These are phyloP conservation scores for Hestina assimilis DNA, from an alignment of 1,140 invertebrate genomes.

Conservation along the genomic window DNA sequence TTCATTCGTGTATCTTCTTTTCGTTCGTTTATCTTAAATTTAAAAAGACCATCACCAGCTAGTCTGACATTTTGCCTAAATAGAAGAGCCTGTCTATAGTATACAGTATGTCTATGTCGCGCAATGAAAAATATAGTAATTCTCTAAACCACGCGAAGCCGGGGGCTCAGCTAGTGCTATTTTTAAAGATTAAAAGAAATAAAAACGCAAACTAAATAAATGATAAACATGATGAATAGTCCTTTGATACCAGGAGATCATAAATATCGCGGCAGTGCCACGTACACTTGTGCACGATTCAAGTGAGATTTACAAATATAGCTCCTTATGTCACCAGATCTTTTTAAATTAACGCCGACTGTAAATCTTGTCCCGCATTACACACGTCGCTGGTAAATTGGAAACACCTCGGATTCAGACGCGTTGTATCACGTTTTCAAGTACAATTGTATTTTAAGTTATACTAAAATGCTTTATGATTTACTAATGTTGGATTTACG, in stretches of 20 bases:
- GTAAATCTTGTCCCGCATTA: conserved; percentile 59
- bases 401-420: conserved; percentile 53
- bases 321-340: conserved; percentile 57
- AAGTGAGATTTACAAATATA: conserved; percentile 55
- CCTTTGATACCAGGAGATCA: conserved; percentile 10
- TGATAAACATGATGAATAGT: conserved; percentile 9
- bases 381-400: conserved; percentile 56
- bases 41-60: no score
- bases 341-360: conserved; percentile 65
- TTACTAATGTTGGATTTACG: no score
- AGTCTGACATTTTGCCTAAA: no score
- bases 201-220: conserved; percentile 7
- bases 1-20: no score
- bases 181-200: neutral
- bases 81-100: no score
- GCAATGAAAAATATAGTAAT: no score
- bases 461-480: neutral
- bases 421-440: conserved; percentile 14
- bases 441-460: neutral
- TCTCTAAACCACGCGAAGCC: no score
- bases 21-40: no score
- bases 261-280: conserved; percentile 36
- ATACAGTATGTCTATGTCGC: no score
- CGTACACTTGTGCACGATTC: conserved; percentile 33
- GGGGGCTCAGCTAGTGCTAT: neutral